Evolutionary conservation across 2,113 vertebrate genomes (phyloP), one percentile per base, ranked within the genome.

Genomic region (Dicrurus megarhynchus): DNA sequence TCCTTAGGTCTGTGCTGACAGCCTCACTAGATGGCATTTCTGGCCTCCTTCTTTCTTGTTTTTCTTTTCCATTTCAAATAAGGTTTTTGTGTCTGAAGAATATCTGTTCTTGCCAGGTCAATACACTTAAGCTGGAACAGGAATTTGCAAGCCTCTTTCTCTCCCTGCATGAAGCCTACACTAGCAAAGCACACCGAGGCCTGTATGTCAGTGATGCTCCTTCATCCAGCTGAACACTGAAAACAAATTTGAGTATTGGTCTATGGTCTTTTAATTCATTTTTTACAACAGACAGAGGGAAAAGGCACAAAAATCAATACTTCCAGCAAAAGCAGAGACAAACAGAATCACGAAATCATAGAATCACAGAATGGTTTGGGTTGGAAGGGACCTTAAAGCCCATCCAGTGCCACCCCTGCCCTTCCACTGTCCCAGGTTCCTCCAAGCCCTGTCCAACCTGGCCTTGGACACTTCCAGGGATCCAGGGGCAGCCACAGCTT

Each of bases 391-490:
- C 30, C 16, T 59, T 39, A n/a, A n/a, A 67, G 5, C 19, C 1
- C 46, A 46, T 8, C 33, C 28, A 1, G 2, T 22, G 0, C 49
- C 42, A 44, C 8, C 21, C 13, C 33, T 52, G 44, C 60, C 19
- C 16, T 82, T 0, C 87, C 68, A 46, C 69, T 9, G 0, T 9
- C 68, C 52, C 77, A 89, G 33, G 44, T 0, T 44, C 39, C 60
- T 67, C 60, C 76, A 9, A 80, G 33, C 32, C 33, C 42, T 0
- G 0, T 49, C 67, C 69, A 89, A 0, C 60, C 60, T 46, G 61
- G 20, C n/a, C 69, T 75, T 17, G 61, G 53, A 0, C 77, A 68
- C 39, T 89, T 0, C 39, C 69, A 82, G 46, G 28, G 87, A 60
- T 60, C 52, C 61, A 76, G 69, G 60, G 24, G 52, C 60, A 82